Evolutionary conservation across 1,140 invertebrate genomes (phyloP), one percentile per base, ranked within the genome.

Genomic region (Tetragonula clypearis): DNA sequence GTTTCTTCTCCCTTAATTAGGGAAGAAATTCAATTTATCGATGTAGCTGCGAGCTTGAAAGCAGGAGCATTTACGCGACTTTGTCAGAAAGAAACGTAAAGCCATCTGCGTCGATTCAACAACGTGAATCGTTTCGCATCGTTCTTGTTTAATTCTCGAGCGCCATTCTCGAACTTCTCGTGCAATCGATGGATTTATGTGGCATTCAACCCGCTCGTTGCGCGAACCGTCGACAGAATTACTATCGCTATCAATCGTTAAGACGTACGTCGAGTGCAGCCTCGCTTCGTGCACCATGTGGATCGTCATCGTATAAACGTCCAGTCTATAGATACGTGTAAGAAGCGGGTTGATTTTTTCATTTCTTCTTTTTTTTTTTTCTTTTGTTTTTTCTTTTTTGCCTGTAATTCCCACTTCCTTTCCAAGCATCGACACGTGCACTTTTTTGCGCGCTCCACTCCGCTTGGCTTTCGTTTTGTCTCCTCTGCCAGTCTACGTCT

Each of bases 401-500:
- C n/a, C 41, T 30, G 30, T 78, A 79, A 82, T 85, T 88, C 82
- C 84, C 30, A 68, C 79, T 82, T 83, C 84, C 80, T 76, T 72
- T 66, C 58, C 77, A 62, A 72, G 56, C 73, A 84, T 84, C 83
- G 74, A 81, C 83, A 85, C 84, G 82, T 85, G 83, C 66, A 85
- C 86, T 75, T 85, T 87, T 79, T 85, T 84, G 41, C 73, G 17
- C 66, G 60, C 77, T 83, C 86, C 83, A 79, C 69, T 53, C 49
- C 35, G 49, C 62, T 74, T 21, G 14, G 41, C 35, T 49, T n/a
- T 62, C 49, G 23, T 72, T 72, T 72, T 49, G 69, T 72, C 41
- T 72, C 23, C 69, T n/a, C 4, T 19, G 41, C 14, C 14, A 17
- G 21, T 21, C 12, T 53, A 53, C 41, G 41, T 49, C 15, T 41